Evolutionary conservation across 2,113 vertebrate species (phyloP).

Genomic region (Platysternon megacephalum): DNA sequence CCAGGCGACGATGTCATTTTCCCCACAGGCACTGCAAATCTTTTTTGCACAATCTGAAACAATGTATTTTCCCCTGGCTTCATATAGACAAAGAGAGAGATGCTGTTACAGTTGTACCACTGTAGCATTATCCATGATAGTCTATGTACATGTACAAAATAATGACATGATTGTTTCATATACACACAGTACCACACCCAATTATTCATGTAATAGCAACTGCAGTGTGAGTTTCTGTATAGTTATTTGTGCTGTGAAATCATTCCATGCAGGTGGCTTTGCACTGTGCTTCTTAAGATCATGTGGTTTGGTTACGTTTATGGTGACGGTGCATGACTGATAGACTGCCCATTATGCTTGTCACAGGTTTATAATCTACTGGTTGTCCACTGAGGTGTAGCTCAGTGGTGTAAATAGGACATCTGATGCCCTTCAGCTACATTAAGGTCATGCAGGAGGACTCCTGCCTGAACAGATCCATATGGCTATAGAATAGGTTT

Average conservation of each 20-base stretch:
- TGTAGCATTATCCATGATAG: neutral
- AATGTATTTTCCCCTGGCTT: constrained; percentile 1
- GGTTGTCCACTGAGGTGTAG: constrained; percentile 30
- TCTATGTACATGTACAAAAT: neutral
- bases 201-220: constrained; percentile 51
- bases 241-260: constrained; percentile 39
- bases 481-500: neutral
- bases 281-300: constrained; percentile 40
- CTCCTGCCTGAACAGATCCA: constrained; percentile 36
- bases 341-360: constrained; percentile 11
- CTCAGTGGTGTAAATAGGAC: constrained; percentile 62
- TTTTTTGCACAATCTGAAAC: neutral
- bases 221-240: constrained; percentile 18
- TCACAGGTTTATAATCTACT: constrained; percentile 54
- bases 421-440: constrained; percentile 60
- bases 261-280: constrained; percentile 48
- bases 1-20: neutral
- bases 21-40: neutral
- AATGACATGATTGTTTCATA: neutral
- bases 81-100: constrained; percentile 36
- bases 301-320: constrained; percentile 29
- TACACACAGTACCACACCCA: neutral
- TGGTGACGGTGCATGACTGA: constrained; percentile 50
- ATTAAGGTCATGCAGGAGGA: constrained; percentile 35
- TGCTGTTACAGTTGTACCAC: constrained; percentile 45